Percentiles rank a stretch among this genome's conserved stretches.
Conservation (phyloP, 2,113 vertebrate species). For the Phylloscopus trochiloides region DNA sequence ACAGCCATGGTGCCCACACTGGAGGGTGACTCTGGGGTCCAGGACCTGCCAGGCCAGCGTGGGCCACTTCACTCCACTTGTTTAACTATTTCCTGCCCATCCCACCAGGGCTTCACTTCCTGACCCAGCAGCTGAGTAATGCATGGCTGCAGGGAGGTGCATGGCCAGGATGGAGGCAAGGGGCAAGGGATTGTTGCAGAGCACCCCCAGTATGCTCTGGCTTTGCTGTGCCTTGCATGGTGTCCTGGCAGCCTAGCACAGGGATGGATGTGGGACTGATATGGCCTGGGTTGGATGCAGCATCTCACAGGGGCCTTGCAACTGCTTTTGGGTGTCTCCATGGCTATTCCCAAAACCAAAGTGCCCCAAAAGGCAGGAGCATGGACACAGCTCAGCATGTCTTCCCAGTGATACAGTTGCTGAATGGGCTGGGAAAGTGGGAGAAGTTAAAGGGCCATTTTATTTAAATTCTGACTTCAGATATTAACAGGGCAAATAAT, state of each 20-base stretch:
- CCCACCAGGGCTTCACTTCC: conserved; percentile 26
- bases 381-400: fast-evolving
- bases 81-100: conserved; percentile 55
- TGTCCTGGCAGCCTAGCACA: neutral
- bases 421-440: fast-evolving
- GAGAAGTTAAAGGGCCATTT: neutral
- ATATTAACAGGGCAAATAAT: neutral
- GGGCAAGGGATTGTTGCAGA: neutral
- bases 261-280: neutral
- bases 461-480: neutral
- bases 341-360: neutral
- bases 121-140: neutral
- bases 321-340: neutral
- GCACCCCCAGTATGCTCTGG: fast-evolving
- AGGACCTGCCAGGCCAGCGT: neutral
- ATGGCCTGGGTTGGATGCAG: neutral
- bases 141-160: neutral
- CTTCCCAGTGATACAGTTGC: neutral
- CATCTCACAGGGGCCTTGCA: neutral
- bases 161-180: fast-evolving
- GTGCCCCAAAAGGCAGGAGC: neutral
- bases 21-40: neutral
- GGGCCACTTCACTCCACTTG: neutral
- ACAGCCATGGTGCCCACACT: fast-evolving
- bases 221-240: fast-evolving